phyloP scores from a whole-genome alignment of 2,888 invertebrate species.

The Melanargia galathea region DNA sequence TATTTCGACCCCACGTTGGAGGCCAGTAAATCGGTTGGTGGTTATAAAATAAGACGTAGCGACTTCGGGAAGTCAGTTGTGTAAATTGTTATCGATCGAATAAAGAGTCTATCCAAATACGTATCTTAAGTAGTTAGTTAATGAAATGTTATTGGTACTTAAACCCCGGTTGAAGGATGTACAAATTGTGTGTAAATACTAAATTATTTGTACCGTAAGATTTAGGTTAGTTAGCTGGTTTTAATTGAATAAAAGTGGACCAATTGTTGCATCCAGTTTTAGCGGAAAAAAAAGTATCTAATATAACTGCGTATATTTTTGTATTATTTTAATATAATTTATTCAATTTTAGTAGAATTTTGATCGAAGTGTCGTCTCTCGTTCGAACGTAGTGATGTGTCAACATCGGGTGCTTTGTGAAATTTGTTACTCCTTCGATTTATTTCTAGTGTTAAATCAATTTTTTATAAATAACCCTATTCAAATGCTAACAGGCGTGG shows the following conservation, averaged over 20 bases:
- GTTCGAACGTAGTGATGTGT: constrained; percentile 58
- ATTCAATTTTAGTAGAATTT: constrained; percentile 71
- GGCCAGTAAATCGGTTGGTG: constrained; percentile 80
- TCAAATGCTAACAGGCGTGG: too few relatives aligned
- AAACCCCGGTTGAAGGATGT: constrained; percentile 70
- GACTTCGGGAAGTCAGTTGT: constrained; percentile 56
- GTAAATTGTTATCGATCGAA: constrained; percentile 76
- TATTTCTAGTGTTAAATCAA: constrained; percentile 16
- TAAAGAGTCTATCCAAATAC: constrained; percentile 82
- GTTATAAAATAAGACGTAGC: constrained; percentile 62
- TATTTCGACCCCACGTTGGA: constrained; percentile 49
- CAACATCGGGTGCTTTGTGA: constrained; percentile 70
- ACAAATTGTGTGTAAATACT: constrained; percentile 77
- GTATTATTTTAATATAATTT: constrained; percentile 72
- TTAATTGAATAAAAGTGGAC: constrained; percentile 38
- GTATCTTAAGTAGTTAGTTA: constrained; percentile 73
- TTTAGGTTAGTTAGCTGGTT: constrained; percentile 63
- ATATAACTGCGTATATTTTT: constrained; percentile 57
- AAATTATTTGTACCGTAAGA: constrained; percentile 68
- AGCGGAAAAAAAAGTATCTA: constrained; percentile 44
- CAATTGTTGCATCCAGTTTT: constrained; percentile 56
- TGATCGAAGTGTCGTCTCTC: constrained; percentile 69
- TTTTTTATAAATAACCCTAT: not conserved
- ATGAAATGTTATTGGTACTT: constrained; percentile 59
- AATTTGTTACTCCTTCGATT: constrained; percentile 42